Conservation (phyloP, 2,888 invertebrate species). For the Zele albiditarsus region DNA sequence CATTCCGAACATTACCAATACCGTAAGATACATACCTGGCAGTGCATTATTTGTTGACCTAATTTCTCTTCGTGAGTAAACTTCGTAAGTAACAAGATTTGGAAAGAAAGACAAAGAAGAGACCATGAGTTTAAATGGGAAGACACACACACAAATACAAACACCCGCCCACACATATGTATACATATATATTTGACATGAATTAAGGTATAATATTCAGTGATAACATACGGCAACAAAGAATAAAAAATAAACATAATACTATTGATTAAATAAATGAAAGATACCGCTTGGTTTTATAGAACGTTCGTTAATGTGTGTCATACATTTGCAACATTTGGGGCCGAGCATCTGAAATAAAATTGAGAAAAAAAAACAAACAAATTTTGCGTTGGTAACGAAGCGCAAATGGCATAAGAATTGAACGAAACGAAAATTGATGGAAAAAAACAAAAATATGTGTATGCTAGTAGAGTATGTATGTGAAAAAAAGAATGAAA, state of each 20-base stretch:
- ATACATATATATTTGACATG: slow-evolving; percentile 69
- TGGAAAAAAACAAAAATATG: slow-evolving; percentile 35
- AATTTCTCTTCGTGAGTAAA: too few species aligned
- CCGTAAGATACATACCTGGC: slow-evolving; percentile 20
- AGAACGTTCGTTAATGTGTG: slow-evolving; percentile 41
- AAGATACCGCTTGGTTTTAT: slow-evolving; percentile 73
- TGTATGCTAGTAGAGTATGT: slow-evolving; percentile 32
- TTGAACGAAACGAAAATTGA: slow-evolving; percentile 13
- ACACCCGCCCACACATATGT: slow-evolving; percentile 16
- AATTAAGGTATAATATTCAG: slow-evolving; percentile 72
- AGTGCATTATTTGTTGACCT: too few species aligned
- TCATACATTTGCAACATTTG: slow-evolving; percentile 40
- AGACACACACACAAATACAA: slow-evolving; percentile 43
- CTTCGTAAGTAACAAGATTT: too few species aligned
- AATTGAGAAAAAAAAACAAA: not conserved
- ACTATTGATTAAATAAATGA: slow-evolving; percentile 59
- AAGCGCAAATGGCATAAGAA: slow-evolving; percentile 29
- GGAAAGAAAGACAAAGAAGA: slow-evolving; percentile 62
- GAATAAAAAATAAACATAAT: slow-evolving; percentile 47
- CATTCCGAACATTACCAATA: slow-evolving; percentile 43
- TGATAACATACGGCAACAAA: slow-evolving; percentile 56
- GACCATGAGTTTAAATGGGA: too few species aligned
- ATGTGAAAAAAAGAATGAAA: too few species aligned
- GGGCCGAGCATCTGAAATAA: slow-evolving; percentile 21
- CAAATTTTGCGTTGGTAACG: slow-evolving; percentile 1